These are phyloP conservation scores for Buteo buteo DNA, from an alignment of 2,113 vertebrate species.

Conservation along the genomic window DNA sequence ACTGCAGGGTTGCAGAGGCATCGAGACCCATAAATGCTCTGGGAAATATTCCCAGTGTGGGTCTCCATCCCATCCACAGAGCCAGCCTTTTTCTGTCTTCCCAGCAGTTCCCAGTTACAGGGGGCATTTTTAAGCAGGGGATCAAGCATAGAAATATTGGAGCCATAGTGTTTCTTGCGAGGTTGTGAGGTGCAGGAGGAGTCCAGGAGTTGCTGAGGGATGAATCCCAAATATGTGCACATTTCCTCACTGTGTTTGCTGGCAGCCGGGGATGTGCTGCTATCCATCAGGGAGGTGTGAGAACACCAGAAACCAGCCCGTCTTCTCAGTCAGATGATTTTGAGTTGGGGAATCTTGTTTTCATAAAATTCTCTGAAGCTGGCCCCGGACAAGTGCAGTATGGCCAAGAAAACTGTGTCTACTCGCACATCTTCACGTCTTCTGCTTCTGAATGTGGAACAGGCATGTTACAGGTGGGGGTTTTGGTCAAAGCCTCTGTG, in stretches of 20 bases:
- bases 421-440: neutral
- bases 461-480: neutral
- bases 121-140: neutral
- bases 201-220: neutral
- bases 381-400: neutral
- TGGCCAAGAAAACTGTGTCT: neutral
- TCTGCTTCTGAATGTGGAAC: neutral
- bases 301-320: neutral
- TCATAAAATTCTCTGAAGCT: neutral
- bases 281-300: neutral
- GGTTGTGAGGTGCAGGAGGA: neutral
- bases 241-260: neutral
- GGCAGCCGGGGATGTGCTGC: neutral
- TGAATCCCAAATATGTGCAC: neutral
- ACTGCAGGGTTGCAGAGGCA: neutral
- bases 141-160: neutral
- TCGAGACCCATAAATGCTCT: neutral
- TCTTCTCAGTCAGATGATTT: neutral
- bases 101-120: neutral
- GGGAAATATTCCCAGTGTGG: neutral
- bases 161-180: neutral
- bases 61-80: neutral
- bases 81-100: neutral
- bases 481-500: neutral
- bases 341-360: neutral